Conservation (phyloP, 2,888 invertebrate species). For the Tipula helvola region DNA sequence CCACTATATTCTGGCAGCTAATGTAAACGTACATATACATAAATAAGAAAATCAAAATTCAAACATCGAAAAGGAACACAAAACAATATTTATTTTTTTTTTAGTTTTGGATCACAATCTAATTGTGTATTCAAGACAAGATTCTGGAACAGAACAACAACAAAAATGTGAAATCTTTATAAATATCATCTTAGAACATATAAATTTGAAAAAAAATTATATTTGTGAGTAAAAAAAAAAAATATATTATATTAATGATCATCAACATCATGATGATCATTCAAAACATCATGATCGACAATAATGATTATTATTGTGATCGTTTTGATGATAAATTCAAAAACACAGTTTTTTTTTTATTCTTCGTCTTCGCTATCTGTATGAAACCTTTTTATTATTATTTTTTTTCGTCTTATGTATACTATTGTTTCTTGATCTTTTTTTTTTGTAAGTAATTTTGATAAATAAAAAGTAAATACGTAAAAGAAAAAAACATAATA, state of each 20-base stretch:
- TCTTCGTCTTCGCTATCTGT: not conserved
- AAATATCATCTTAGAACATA: not conserved
- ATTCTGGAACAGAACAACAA: not conserved
- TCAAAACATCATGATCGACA: not conserved
- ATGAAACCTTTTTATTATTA: not conserved
- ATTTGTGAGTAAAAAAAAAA: not conserved
- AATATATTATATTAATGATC: not conserved
- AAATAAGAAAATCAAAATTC: not conserved
- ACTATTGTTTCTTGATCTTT: not conserved
- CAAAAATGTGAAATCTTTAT: not conserved
- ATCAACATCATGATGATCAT: not conserved
- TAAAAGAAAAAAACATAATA: not conserved
- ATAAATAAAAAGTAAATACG: not conserved
- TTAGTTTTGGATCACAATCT: not conserved
- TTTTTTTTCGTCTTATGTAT: not conserved
- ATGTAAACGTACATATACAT: not conserved
- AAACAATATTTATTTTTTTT: not conserved
- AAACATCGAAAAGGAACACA: not conserved
- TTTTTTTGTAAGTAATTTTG: not conserved
- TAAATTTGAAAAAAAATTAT: not conserved
- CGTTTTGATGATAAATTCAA: not conserved
- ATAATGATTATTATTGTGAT: not conserved
- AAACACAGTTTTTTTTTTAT: not conserved
- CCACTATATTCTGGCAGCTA: not conserved
- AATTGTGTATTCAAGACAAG: not conserved